Base-by-base conservation (phyloP, 64 coral and sea anemone genomes). In the Porites australiensis region DNA sequence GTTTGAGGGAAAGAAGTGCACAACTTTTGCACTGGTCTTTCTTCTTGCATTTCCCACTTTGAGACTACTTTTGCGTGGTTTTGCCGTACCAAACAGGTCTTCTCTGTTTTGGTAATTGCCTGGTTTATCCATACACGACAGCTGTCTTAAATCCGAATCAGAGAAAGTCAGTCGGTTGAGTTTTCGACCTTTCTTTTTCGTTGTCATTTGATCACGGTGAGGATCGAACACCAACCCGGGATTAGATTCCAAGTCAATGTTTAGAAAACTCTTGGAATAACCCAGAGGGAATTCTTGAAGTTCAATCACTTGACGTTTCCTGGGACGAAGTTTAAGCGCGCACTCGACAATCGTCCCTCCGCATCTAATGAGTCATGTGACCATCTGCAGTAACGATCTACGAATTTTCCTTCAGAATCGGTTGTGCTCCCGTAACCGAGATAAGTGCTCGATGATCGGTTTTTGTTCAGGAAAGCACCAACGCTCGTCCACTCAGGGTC, bases 391-490 rank as follows among this genome's bases (percentile, higher is more conserved):
- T 84, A 84, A n/a, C 81, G 81, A 47, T 67, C 63, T 14, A 84
- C 81, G 4, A 84, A 84, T 46, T 21, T 84, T 6, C 46, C 16
- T 51, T 84, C 63, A 4, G 81, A 67, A n/a, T 84, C 63, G 16
- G 50, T 84, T 5, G 45, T 50, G 81, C 81, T 84, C 51, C 81
- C 81, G 13, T 84, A 84, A 19, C 73, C 46, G 6, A 49, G 47
- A 18, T 76, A 76, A 69, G 15, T 69, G 63, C 44, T 68, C 11
- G 19, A 68, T 84, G 44, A n/a, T 12, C 45, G 81, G n/a, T 13
- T 81, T 81, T 81, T 81, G 78, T 81, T 84, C 19, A 84, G 69
- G 44, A 84, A 84, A 2, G 81, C 81, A 52, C 81, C 81, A 22
- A 84, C 48, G 46, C 81, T 84, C 15, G 81, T 84, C 81, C 81